Evolutionary conservation across 2,797 vertebrate genomes (phyloP), one percentile per base, ranked within the genome.

Genomic region (Gastrophryne carolinensis): DNA sequence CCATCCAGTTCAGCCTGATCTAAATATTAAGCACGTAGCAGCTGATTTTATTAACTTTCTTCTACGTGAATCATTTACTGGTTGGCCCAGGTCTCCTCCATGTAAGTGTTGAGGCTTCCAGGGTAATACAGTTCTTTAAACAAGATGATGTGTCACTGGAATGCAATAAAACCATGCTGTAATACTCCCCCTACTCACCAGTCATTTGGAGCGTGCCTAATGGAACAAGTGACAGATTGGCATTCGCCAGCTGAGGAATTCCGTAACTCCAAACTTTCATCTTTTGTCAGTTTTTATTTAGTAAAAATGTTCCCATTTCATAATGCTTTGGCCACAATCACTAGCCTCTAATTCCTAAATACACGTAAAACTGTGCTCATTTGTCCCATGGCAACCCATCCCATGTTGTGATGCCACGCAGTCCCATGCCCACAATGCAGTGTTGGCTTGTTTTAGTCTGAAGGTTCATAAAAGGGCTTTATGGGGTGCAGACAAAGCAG

Each of bases 71-170:
- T 37, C 21, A 21, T 37, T 60, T 60, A 12, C 53, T 10, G 3
- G 39, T 21, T 61, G 80, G 84, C 80, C 80, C 79, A 82, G 56
- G 74, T 56, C 35, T 75, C 74, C 68, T 69, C 34, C 62, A 62
- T 62, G 34, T 79, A 81, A 80, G 37, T 30, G 11, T 70, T 44
- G 61, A n/a, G 44, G 52, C 62, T 24, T 58, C 21, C 68, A 1
- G 41, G 0, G 78, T 64, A 79, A 63, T 58, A 70, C 78, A 83
- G 81, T n/a, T 12, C 81, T 67, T n/a, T 71, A 80, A 83, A 79
- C 79, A 82, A 82, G 82, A 85, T 84, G 83, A 83, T 82, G 82
- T 86, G 81, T 82, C 79, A 75, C 63, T 82, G 76, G 81, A 79
- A 70, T 66, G 80, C 23, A 12, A 68, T 83, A 83, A 86, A 83